These are phyloP conservation scores for Phymastichus coffea DNA, from an alignment of 1,140 invertebrate genomes.

Conservation along the genomic window DNA sequence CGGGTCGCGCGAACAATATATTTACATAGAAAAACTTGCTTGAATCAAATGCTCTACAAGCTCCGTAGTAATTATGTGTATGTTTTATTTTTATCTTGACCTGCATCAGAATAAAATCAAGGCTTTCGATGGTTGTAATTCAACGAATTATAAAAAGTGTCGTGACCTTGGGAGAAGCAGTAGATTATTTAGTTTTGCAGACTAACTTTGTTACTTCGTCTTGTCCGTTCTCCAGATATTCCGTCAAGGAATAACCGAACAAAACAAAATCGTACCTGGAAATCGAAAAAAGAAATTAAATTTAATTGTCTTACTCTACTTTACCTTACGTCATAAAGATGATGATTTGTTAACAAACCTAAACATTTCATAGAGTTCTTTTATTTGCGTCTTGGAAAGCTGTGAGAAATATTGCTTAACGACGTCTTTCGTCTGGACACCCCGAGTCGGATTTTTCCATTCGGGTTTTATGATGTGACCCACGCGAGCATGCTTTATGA, in stretches of 20 bases:
- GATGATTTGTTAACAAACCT: constrained; percentile 56
- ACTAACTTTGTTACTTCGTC: constrained; percentile 51
- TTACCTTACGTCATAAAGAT: neutral
- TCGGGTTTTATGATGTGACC: constrained; percentile 75
- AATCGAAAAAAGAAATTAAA: constrained; percentile 34
- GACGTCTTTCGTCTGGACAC: constrained; percentile 67
- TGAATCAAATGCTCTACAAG: neutral
- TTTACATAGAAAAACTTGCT: neutral
- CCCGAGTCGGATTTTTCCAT: constrained; percentile 79
- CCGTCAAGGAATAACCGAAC: constrained; percentile 77
- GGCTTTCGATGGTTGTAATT: constrained; percentile 20
- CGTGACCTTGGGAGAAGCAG: neutral
- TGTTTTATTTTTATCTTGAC: neutral
- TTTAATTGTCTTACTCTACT: constrained; percentile 8
- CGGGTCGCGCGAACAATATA: neutral
- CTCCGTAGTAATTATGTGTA: neutral
- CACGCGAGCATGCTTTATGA: constrained; percentile 75
- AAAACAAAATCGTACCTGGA: constrained; percentile 80
- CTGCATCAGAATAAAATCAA: constrained; percentile 24
- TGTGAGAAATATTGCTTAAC: constrained; percentile 75
- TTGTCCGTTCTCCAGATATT: constrained; percentile 68
- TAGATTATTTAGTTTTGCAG: constrained; percentile 49
- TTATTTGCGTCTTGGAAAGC: constrained; percentile 71
- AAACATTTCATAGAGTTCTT: constrained; percentile 78
- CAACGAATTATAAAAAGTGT: neutral